Conservation (phyloP, 1,140 invertebrate genomes). For the Trypoxylus dichotomus region DNA sequence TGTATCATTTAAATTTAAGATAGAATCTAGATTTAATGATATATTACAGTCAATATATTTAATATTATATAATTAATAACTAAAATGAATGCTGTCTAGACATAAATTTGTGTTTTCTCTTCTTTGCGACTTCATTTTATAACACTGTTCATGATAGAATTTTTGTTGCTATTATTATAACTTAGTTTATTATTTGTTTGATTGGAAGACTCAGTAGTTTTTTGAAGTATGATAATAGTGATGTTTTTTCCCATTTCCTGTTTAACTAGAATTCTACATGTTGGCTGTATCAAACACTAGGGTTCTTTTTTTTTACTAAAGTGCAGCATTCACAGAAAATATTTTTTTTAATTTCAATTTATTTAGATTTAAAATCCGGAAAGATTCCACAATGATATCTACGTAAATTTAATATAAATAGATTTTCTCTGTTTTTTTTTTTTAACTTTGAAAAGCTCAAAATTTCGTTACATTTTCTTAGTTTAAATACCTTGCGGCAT, state of each 20-base stretch:
- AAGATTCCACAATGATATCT: neutral
- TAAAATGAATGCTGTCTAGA: conserved; percentile 42
- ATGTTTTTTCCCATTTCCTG: conserved; percentile 45
- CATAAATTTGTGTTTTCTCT: neutral
- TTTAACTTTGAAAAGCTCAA: neutral
- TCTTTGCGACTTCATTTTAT: neutral
- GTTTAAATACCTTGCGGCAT: neutral
- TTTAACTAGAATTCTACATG: conserved; percentile 13
- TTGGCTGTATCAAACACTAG: conserved; percentile 42
- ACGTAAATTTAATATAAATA: neutral
- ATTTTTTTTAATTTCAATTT: neutral
- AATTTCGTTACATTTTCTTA: neutral
- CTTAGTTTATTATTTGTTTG: conserved; percentile 55
- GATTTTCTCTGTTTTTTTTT: neutral
- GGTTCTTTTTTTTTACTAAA: conserved; percentile 34
- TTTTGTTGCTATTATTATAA: conserved; percentile 37
- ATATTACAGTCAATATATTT: conserved; percentile 47
- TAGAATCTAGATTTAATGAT: conserved; percentile 46
- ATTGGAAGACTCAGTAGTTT: conserved; percentile 53
- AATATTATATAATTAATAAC: conserved; percentile 45
- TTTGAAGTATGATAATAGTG: conserved; percentile 31
- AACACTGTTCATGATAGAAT: neutral
- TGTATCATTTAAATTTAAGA: conserved; percentile 46
- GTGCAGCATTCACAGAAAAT: conserved; percentile 32
- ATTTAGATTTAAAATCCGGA: neutral